Conservation (phyloP, 2,113 vertebrate species). For the Leucoraja erinaceus region DNA sequence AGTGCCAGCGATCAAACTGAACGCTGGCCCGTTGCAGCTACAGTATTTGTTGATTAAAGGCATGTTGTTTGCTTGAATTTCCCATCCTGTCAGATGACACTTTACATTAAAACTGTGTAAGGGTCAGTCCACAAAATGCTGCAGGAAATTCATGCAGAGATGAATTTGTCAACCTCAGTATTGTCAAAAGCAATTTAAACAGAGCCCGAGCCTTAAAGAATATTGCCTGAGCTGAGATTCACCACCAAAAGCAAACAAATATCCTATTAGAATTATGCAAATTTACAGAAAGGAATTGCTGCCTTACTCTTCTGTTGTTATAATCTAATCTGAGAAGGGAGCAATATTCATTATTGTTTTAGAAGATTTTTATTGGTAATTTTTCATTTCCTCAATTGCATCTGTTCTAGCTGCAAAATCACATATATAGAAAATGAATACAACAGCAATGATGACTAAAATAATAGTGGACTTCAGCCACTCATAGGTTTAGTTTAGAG, state of each 20-base stretch:
- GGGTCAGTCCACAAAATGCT: slow-evolving; percentile 2
- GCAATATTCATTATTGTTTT: neutral
- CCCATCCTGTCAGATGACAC: slow-evolving; percentile 30
- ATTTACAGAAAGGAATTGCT: neutral
- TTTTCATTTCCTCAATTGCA: neutral
- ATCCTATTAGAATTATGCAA: neutral
- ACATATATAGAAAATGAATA: neutral
- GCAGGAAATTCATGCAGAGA: neutral
- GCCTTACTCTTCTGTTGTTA: too few species aligned
- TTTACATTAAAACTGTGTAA: slow-evolving; percentile 20
- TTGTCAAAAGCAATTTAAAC: neutral
- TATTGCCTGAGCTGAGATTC: neutral
- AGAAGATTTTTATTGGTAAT: neutral
- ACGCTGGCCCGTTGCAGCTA: neutral
- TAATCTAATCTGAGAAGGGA: neutral
- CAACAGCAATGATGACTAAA: neutral
- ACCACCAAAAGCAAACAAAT: neutral
- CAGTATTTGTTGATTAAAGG: slow-evolving; percentile 10
- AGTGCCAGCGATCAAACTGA: neutral
- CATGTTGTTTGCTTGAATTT: neutral
- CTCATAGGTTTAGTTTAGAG: neutral
- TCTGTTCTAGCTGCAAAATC: neutral
- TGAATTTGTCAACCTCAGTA: neutral
- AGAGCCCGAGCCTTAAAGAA: neutral
- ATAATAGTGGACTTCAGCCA: neutral